Conservation (phyloP, 2,888 invertebrate species). For the Macroteleia sp. region DNA sequence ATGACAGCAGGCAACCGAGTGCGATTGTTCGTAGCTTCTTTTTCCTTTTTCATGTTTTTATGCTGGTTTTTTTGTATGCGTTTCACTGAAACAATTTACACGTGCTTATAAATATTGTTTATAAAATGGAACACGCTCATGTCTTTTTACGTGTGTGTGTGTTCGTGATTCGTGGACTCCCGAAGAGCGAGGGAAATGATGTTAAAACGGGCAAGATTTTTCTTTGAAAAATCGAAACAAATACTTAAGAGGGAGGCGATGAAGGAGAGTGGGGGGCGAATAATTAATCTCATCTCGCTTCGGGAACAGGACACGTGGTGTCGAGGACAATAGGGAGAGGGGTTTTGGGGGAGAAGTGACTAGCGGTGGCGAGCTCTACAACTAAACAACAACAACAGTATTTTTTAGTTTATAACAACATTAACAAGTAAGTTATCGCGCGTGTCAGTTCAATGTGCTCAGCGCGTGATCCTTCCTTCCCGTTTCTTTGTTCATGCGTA, state of each 20-base stretch:
- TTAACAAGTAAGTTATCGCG: conserved; percentile 82
- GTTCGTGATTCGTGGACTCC: conserved; percentile 8
- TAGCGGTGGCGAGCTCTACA: conserved; percentile 84
- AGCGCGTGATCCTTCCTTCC: conserved; percentile 64
- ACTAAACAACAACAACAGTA: conserved; percentile 85
- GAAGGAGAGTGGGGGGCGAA: no score
- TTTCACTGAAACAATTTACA: conserved; percentile 22
- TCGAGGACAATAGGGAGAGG: conserved; percentile 22
- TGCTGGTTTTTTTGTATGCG: not conserved
- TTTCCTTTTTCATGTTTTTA: conserved; percentile 1
- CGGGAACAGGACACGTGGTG: no score
- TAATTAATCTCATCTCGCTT: no score
- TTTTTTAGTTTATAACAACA: conserved; percentile 84
- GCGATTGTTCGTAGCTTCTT: conserved; percentile 48
- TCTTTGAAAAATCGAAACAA: conserved; percentile 29
- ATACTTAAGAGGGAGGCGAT: no score
- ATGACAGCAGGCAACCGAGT: conserved; percentile 59
- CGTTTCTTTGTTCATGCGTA: conserved; percentile 58
- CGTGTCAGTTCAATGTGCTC: conserved; percentile 63
- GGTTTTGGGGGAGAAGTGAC: conserved; percentile 75
- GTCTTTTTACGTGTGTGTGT: conserved; percentile 1
- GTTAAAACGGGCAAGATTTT: conserved; percentile 26
- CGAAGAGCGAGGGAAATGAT: conserved; percentile 13
- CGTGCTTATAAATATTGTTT: conserved; percentile 16
- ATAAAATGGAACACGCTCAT: conserved; percentile 16